Conservation (phyloP, 2,888 invertebrate species). For the Maniola hyperantus region DNA sequence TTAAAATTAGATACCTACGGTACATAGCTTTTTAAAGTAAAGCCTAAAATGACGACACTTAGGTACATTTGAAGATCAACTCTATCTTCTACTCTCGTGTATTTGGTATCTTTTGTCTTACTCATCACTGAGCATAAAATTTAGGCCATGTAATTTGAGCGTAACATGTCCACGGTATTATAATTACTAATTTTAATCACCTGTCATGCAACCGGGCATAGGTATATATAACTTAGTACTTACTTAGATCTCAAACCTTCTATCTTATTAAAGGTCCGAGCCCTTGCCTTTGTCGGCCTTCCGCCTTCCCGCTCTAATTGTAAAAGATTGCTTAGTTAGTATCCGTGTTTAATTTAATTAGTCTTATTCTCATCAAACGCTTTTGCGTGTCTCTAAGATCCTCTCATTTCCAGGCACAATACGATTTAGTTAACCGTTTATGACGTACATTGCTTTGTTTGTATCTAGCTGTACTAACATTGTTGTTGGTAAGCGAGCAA, state of each 20-base stretch:
- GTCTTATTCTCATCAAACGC: conserved; percentile 7
- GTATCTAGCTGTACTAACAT: not conserved
- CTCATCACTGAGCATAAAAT: too few relatives aligned
- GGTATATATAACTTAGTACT: not conserved
- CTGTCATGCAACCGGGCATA: not conserved
- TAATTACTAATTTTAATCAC: too few relatives aligned
- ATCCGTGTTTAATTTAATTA: conserved; percentile 18
- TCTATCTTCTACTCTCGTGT: too few relatives aligned
- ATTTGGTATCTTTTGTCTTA: too few relatives aligned
- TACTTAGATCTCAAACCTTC: not conserved
- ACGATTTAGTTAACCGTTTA: not conserved
- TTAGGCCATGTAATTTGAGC: too few relatives aligned
- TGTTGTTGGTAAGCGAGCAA: not conserved
- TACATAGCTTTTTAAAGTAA: too few relatives aligned
- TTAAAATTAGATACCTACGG: too few relatives aligned
- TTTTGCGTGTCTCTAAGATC: conserved; percentile 4
- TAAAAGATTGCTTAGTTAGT: conserved; percentile 11
- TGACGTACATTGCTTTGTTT: not conserved
- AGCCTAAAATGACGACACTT: too few relatives aligned
- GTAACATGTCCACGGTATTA: too few relatives aligned
- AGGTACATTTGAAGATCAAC: too few relatives aligned
- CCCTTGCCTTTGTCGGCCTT: not conserved
- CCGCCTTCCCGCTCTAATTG: not conserved
- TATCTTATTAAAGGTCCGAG: not conserved
- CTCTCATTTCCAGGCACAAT: not conserved